Percentiles rank a stretch among this genome's conserved stretches.
phyloP scores from a whole-genome alignment of 2,888 invertebrate genomes.

The Leptinotarsa haldemani region DNA sequence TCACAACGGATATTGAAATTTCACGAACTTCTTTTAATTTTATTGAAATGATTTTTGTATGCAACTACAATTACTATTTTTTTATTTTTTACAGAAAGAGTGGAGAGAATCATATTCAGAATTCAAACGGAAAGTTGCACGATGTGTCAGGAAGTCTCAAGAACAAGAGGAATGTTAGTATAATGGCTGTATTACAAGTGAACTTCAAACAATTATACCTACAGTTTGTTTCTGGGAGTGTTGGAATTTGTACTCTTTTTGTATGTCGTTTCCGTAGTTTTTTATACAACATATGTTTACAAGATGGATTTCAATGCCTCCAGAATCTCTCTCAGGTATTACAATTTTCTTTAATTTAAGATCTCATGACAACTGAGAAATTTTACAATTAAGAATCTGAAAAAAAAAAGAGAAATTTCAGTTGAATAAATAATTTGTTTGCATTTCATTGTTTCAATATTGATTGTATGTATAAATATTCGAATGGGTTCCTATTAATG shows the following conservation, averaged over 20 bases:
- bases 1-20: not conserved
- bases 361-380: slow-evolving; percentile 42
- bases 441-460: slow-evolving; percentile 43
- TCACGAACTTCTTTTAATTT: not conserved
- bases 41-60: not conserved
- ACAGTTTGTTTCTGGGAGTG: slow-evolving; percentile 53
- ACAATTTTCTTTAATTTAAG: slow-evolving; percentile 35
- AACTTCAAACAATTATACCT: slow-evolving; percentile 45
- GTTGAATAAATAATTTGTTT: slow-evolving; percentile 42
- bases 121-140: slow-evolving; percentile 97
- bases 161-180: slow-evolving; percentile 99
- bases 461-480: slow-evolving; percentile 31
- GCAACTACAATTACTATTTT: too few species aligned
- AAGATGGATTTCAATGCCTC: slow-evolving; percentile 46
- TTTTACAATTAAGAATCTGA: slow-evolving; percentile 39
- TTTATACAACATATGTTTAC: slow-evolving; percentile 48
- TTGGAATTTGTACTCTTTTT: slow-evolving; percentile 49
- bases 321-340: slow-evolving; percentile 45
- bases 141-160: slow-evolving; percentile 98
- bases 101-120: slow-evolving; percentile 97
- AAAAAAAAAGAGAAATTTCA: slow-evolving; percentile 34
- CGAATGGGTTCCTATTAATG: slow-evolving; percentile 36
- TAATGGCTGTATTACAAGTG: slow-evolving; percentile 60
- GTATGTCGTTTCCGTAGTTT: slow-evolving; percentile 49
- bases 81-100: slow-evolving; percentile 83